Base-by-base conservation (phyloP, 2,888 invertebrate genomes). In the Podotricha telesiphe region DNA sequence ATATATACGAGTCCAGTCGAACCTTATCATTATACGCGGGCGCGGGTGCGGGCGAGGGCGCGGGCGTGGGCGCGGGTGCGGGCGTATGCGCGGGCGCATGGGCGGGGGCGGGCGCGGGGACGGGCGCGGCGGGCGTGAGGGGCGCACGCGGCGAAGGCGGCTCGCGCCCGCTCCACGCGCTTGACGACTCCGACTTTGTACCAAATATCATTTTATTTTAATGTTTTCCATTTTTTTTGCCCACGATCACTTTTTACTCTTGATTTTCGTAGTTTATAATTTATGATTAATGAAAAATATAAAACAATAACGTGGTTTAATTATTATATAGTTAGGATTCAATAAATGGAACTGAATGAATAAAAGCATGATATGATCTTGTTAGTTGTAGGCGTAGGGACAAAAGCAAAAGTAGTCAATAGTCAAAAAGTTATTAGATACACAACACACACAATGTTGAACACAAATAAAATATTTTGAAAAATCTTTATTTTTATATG, bases 141-240 rank as follows among this genome's bases (percentile, higher is more conserved):
- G 65, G 61, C 70, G 79, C 71, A 61, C 72, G 81, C n/a, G 62
- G 72, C 62, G 72, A 68, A 10, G 37, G 37, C 47, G 65, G 65
- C 56, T 65, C 75, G 67, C 82, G 78, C 55, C 66, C 56, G 85
- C 76, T 79, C 65, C 74, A 72, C 69, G 77, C 75, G 65, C 85
- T 69, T 55, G 55, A 79, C 75, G 74, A 68, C 70, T 73, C 73
- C 73, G 72, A 70, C 69, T 70, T 72, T 13, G 51, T 37, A 64
- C 22, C 42, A 64, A 55, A 72, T 55, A 65, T 45, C n/a, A 47
- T 40, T 62, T 56, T 56, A 48, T n/a, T n/a, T n/a, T n/a, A n/a
- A n/a, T n/a, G n/a, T n/a, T n/a, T n/a, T n/a, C n/a, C n/a, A n/a
- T n/a, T n/a, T n/a, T n/a, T 20, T 15, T 34, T n/a, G 20, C 19